Conservation (phyloP, 2,888 invertebrate genomes). For the Incurvaria masculella region DNA sequence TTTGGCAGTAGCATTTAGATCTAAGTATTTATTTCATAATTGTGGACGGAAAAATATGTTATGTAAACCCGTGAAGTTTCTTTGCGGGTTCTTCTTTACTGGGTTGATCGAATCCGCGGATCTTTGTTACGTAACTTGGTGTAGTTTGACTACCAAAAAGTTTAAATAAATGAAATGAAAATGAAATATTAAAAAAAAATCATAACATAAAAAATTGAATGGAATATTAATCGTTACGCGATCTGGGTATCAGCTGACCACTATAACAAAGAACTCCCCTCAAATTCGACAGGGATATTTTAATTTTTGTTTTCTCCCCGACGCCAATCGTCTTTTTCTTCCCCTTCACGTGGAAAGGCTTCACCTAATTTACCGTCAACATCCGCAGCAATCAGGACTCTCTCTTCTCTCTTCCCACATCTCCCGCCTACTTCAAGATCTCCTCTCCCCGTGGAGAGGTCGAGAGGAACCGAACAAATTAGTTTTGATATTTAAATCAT, state of each 20-base stretch:
- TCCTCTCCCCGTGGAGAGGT: background rate
- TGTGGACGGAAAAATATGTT: too few species aligned
- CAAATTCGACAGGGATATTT: background rate
- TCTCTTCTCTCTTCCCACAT: background rate
- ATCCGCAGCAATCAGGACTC: background rate
- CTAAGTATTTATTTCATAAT: too few species aligned
- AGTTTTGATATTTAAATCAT: conserved; percentile 54
- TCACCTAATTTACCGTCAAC: background rate
- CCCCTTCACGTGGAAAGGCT: background rate
- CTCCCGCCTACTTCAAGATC: background rate
- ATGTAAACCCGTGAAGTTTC: too few species aligned
- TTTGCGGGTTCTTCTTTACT: too few species aligned
- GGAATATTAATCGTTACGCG: too few species aligned
- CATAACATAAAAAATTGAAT: too few species aligned
- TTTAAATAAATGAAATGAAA: too few species aligned
- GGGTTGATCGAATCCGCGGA: too few species aligned
- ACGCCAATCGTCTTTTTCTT: background rate
- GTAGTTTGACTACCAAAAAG: too few species aligned
- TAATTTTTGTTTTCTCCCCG: background rate
- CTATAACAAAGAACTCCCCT: background rate
- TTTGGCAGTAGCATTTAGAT: too few species aligned
- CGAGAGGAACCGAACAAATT: conserved; percentile 26
- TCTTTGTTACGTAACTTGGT: too few species aligned
- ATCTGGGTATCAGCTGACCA: background rate
- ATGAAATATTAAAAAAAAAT: too few species aligned